Percentiles rank a stretch among this genome's conserved stretches.
phyloP scores from a whole-genome alignment of 2,113 vertebrate species.

The Pomatorhinus ruficollis region DNA sequence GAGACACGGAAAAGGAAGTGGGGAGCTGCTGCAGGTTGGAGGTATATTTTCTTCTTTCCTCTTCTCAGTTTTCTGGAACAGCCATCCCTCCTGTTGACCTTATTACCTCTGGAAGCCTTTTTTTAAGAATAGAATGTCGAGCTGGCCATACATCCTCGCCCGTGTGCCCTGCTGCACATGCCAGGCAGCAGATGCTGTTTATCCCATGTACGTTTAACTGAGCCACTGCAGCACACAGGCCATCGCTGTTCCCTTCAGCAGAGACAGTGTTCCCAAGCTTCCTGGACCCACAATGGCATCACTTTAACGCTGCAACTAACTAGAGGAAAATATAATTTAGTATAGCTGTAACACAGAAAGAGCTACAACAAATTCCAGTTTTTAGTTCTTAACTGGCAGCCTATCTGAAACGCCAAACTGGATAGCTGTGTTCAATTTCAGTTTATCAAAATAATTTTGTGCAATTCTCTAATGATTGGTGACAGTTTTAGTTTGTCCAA shows the following conservation, averaged over 20 bases:
- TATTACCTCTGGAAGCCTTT: background rate
- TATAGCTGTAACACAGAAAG: background rate
- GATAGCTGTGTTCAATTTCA: background rate
- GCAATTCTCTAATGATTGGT: background rate
- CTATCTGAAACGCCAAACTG: background rate
- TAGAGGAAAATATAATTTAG: background rate
- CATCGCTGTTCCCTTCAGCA: background rate
- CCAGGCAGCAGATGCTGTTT: background rate
- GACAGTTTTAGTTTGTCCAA: background rate
- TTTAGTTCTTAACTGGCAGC: background rate
- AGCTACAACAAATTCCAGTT: background rate
- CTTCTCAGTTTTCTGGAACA: background rate
- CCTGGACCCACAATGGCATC: accelerated
- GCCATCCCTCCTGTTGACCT: background rate
- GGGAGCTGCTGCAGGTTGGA: slow-evolving; percentile 93
- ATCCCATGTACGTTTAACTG: accelerated
- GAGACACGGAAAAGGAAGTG: slow-evolving; percentile 79
- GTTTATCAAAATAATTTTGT: background rate
- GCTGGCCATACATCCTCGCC: background rate
- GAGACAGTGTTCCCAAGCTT: background rate
- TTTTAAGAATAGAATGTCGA: background rate
- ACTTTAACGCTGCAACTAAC: background rate
- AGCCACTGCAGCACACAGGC: background rate
- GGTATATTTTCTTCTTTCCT: slow-evolving; percentile 70
- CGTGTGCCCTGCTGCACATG: accelerated